Evolutionary conservation across 37 sponge, comb jelly and placozoan genomes (phyloP), one percentile per base, ranked within the genome.

Genomic region (Theonella swinhoei): DNA sequence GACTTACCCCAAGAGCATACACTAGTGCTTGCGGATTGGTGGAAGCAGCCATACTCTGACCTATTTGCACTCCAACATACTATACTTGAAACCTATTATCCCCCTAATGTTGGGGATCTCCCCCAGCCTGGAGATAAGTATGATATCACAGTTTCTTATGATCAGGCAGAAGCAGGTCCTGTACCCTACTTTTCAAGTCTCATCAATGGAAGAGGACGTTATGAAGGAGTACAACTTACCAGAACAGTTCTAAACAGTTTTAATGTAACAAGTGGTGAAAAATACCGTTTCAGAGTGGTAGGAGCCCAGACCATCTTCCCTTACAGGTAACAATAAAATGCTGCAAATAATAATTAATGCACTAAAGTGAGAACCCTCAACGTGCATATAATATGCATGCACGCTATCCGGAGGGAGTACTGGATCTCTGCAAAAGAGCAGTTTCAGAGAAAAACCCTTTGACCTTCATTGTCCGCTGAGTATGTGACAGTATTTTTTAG

Each of bases 251-350:
- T 94, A 8, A 32, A 54, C 11, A 73, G 41, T 4, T 94, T 91
- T 83, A 85, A 25, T 62, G 86, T 91, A 1, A 77, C 72, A 2
- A 23, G 74, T 33, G 90, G 91, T 1, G 58, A 85, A 39, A 30
- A 28, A 26, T 93, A 96, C 42, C 70, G 96, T 22, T 92, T 92
- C 37, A 42, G 96, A 26, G 0, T 92, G 19, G 85, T 96, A 31
- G 93, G 93, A 32, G 87, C 84, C 0, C 93, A 93, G 58, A 70
- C 34, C 35, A 40, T 83, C 19, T 92, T 61, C 64, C 73, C 85
- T 8, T 86, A 62, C 80, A 75, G 72, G 58, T 73, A 14, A 47
- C 7, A 47, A 47, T 47, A 47, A 47, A 7, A 14, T 47, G 54
- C n/a, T n/a, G n/a, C n/a, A n/a, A n/a, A n/a, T n/a, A n/a, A n/a